A percentile compares a stretch with the other conserved stretches of the same genome.
These are phyloP conservation scores for Poecilus cupreus DNA, from an alignment of 2,888 invertebrate species.

Conservation along the genomic window DNA sequence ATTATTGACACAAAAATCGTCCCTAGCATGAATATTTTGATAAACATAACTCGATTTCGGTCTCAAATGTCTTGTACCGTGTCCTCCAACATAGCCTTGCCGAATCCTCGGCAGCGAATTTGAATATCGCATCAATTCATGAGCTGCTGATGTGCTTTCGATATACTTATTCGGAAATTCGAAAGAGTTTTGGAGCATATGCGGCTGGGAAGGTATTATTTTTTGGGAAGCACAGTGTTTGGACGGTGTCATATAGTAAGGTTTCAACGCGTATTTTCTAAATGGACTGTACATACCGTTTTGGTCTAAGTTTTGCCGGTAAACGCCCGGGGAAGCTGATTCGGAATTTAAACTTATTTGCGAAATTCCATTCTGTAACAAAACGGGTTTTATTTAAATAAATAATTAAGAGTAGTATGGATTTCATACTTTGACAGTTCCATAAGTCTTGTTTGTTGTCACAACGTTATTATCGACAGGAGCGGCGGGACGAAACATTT, in stretches of 20 bases:
- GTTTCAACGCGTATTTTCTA: slow-evolving; percentile 69
- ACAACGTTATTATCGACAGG: slow-evolving; percentile 74
- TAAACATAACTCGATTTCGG: slow-evolving; percentile 68
- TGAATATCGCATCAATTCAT: slow-evolving; percentile 40
- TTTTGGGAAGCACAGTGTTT: slow-evolving; percentile 70
- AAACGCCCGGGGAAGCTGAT: slow-evolving; percentile 69
- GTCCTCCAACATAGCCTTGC: slow-evolving; percentile 2
- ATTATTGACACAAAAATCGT: slow-evolving; percentile 60
- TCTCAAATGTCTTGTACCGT: slow-evolving; percentile 38
- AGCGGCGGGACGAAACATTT: slow-evolving; percentile 73
- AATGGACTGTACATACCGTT: slow-evolving; percentile 72
- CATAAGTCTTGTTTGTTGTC: slow-evolving; percentile 76
- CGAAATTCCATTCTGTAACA: slow-evolving; percentile 69
- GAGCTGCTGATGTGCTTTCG: slow-evolving; percentile 6
- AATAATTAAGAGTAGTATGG: background rate
- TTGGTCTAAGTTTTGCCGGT: slow-evolving; percentile 71
- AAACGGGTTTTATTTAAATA: background rate
- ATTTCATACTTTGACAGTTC: slow-evolving; percentile 72
- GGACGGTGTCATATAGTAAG: slow-evolving; percentile 70
- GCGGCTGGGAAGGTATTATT: slow-evolving; percentile 67
- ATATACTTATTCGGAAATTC: slow-evolving; percentile 50
- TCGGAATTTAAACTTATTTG: slow-evolving; percentile 66
- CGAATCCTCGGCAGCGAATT: slow-evolving; percentile 52
- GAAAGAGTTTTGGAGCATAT: slow-evolving; percentile 30
- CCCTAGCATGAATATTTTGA: slow-evolving; percentile 68